phyloP scores from a whole-genome alignment of 2,113 vertebrate species.

The Hippolais icterina region DNA sequence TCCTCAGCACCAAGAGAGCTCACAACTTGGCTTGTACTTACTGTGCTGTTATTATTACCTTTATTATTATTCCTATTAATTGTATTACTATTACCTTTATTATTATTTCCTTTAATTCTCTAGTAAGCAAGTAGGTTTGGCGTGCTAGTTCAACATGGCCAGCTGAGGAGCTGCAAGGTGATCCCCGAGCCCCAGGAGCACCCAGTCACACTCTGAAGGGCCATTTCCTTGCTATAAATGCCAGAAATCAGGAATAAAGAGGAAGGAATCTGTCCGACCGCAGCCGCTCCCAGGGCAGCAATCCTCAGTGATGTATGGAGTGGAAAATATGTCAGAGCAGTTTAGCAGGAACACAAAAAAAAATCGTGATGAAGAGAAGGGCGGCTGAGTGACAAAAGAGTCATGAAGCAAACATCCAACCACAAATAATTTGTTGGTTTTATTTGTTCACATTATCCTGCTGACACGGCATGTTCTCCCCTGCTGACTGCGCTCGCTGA shows the following conservation, averaged over 20 bases:
- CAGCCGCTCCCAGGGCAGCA: background rate
- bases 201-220: accelerated
- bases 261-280: background rate
- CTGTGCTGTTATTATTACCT: background rate
- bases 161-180: background rate
- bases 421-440: slow-evolving; percentile 50
- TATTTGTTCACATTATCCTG: background rate
- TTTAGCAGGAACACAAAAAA: background rate
- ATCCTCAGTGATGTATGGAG: background rate
- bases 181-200: background rate
- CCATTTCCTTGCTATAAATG: background rate
- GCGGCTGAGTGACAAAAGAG: slow-evolving; percentile 1
- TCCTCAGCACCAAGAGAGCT: background rate
- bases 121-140: background rate
- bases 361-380: background rate
- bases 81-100: background rate
- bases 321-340: slow-evolving; percentile 4
- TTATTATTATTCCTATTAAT: background rate
- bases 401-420: slow-evolving; percentile 59
- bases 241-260: background rate
- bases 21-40: background rate
- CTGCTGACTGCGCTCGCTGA: background rate
- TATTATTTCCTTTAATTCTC: background rate
- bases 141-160: accelerated
- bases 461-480: background rate